Evolutionary conservation across 2,113 vertebrate species (phyloP).

Genomic region (Sylvia atricapilla): DNA sequence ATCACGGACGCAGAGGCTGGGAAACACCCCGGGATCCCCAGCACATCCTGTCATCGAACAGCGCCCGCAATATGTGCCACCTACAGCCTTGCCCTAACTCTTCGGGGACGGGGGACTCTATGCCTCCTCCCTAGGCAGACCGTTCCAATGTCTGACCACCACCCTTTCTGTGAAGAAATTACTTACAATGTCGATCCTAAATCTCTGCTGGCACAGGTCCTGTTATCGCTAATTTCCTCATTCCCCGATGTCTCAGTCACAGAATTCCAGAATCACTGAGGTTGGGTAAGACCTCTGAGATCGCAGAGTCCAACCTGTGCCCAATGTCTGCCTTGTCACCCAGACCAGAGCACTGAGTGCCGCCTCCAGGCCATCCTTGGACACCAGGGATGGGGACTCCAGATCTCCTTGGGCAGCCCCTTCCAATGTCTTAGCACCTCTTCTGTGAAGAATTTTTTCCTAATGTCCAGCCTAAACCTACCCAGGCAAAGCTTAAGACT

Average conservation of each 20-base stretch:
- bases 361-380: background rate
- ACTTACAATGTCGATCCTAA: background rate
- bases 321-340: fast-evolving
- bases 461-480: background rate
- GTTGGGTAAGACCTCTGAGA: background rate
- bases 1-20: fast-evolving
- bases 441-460: background rate
- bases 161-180: background rate
- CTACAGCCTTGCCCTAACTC: background rate
- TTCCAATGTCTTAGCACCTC: fast-evolving
- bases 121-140: background rate
- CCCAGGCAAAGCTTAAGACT: background rate
- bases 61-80: background rate
- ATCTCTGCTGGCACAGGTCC: background rate
- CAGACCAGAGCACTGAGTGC: background rate
- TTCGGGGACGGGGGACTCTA: background rate
- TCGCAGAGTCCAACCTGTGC: fast-evolving
- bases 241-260: background rate
- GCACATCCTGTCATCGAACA: fast-evolving
- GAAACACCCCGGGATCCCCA: too few relatives aligned
- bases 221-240: background rate
- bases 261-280: background rate
- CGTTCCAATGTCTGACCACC: background rate
- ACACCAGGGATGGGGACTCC: background rate
- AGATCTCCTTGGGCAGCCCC: background rate